phyloP scores from a whole-genome alignment of 2,888 invertebrate genomes.

The Leucophora obtusa region DNA sequence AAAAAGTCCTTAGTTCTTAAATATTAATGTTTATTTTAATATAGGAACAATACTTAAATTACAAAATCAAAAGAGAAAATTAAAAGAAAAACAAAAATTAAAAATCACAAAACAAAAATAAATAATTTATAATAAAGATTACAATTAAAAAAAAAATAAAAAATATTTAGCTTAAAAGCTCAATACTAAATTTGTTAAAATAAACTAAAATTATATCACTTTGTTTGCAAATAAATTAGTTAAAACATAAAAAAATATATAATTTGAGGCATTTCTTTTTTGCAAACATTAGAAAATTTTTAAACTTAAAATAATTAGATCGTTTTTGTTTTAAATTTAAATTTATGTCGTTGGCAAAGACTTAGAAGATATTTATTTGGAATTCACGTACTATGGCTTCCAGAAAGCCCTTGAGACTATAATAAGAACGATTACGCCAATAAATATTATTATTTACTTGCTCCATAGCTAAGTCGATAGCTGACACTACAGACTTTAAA shows the following conservation, averaged over 20 bases:
- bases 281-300: constrained; percentile 49
- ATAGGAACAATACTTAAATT: constrained; percentile 64
- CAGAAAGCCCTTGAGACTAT: constrained; percentile 75
- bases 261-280: constrained; percentile 23
- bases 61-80: constrained; percentile 29
- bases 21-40: constrained; percentile 47
- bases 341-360: constrained; percentile 32
- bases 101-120: constrained; percentile 39
- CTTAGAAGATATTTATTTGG: constrained; percentile 76
- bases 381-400: constrained; percentile 77
- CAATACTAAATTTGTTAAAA: constrained; percentile 61
- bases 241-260: constrained; percentile 18
- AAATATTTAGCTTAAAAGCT: constrained; percentile 60
- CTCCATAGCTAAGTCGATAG: constrained; percentile 76
- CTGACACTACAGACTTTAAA: constrained; percentile 73
- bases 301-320: constrained; percentile 33
- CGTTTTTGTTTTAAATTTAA: constrained; percentile 20
- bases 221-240: constrained; percentile 71
- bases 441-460: constrained; percentile 78
- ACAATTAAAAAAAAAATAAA: constrained; percentile 34
- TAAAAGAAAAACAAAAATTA: constrained; percentile 13
- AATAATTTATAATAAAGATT: constrained; percentile 46
- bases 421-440: constrained; percentile 77
- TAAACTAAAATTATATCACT: constrained; percentile 75
- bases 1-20: constrained; percentile 37